A percentile compares a stretch with the other conserved stretches of the same genome.
These are phyloP conservation scores for Varanus salvator DNA, from an alignment of 2,113 vertebrate species.

Conservation along the genomic window DNA sequence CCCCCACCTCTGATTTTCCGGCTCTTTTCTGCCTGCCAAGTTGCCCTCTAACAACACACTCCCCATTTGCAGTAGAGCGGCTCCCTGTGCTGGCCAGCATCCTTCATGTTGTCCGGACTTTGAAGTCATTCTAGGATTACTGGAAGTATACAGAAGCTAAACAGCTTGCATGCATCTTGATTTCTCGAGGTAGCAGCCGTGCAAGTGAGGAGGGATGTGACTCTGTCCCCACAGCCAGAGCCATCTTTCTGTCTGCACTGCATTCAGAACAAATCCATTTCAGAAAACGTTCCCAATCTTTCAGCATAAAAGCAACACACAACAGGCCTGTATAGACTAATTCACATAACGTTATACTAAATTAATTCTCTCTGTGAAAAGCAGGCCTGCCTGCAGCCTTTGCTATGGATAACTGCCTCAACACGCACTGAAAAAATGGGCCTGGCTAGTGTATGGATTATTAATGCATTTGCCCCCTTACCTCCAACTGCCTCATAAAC, in stretches of 20 bases:
- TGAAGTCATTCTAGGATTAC: conserved; percentile 15
- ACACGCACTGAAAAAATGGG: not conserved
- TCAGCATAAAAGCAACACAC: conserved; percentile 10
- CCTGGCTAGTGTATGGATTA: not conserved
- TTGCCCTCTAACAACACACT: not conserved
- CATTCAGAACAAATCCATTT: conserved; percentile 3
- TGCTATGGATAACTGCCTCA: not conserved
- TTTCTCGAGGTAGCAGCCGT: not conserved
- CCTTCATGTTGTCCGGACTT: conserved; percentile 11
- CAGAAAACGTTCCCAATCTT: conserved; percentile 1
- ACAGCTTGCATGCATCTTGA: conserved; percentile 9
- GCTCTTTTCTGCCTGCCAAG: conserved; percentile 23
- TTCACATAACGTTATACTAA: not conserved
- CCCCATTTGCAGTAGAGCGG: not conserved
- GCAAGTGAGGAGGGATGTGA: not conserved
- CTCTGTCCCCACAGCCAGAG: accelerated
- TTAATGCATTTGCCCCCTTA: not conserved
- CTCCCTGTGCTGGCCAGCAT: not conserved
- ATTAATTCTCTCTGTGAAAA: not conserved
- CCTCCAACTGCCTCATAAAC: not conserved
- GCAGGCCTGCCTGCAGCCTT: not conserved
- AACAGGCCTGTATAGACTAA: not conserved
- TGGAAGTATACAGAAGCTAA: conserved; percentile 13
- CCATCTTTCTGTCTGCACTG: not conserved
- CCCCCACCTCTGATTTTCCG: not conserved